These are phyloP conservation scores for Macropis europaea DNA, from an alignment of 2,888 invertebrate genomes.

Conservation along the genomic window DNA sequence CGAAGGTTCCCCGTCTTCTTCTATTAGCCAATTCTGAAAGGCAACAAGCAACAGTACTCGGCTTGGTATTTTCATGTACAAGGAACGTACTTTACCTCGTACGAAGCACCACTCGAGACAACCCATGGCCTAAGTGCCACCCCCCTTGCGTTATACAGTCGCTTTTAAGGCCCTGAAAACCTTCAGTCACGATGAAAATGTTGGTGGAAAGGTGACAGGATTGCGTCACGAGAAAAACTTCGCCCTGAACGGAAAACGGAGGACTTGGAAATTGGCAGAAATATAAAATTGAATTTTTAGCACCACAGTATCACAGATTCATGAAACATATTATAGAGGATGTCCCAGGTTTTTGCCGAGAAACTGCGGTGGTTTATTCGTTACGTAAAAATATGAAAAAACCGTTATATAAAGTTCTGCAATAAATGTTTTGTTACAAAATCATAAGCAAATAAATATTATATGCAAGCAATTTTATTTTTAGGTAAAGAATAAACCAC, in stretches of 20 bases:
- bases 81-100: conserved; percentile 48
- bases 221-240: background rate
- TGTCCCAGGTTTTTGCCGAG: too few species aligned
- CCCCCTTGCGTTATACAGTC: conserved; percentile 38
- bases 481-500: too few species aligned
- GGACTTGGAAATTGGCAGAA: background rate
- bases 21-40: conserved; percentile 14
- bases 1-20: background rate
- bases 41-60: conserved; percentile 35
- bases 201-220: background rate
- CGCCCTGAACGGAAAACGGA: background rate
- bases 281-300: too few species aligned
- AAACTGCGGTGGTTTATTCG: too few species aligned
- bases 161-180: conserved; percentile 40
- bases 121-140: conserved; percentile 45
- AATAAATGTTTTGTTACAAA: too few species aligned
- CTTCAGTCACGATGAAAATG: conserved; percentile 15
- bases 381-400: too few species aligned
- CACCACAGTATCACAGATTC: too few species aligned
- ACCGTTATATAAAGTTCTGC: too few species aligned
- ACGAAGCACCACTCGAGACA: conserved; percentile 56
- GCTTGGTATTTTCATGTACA: conserved; percentile 27
- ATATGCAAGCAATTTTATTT: too few species aligned
- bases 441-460: too few species aligned
- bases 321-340: too few species aligned